Evolutionary conservation across 1,140 invertebrate genomes (phyloP).

Genomic region (Drosophila oshimai): DNA sequence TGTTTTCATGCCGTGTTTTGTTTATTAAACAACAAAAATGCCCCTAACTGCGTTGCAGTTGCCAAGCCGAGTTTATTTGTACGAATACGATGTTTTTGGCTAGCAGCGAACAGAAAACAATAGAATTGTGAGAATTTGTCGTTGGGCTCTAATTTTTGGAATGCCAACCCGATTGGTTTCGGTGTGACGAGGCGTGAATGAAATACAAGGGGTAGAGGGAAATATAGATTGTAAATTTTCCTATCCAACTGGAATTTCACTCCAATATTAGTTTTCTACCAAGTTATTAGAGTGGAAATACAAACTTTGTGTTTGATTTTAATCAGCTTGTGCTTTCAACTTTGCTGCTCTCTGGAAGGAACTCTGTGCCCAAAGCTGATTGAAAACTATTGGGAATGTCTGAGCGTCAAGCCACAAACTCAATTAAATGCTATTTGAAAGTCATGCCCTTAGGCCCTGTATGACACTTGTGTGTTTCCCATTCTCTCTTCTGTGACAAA

Average conservation of each 20-base stretch:
- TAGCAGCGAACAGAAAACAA: conserved; percentile 42
- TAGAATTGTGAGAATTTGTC: conserved; percentile 33
- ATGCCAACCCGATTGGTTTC: conserved; percentile 4
- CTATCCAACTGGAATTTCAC: neutral
- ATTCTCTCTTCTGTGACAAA: neutral
- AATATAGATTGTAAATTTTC: neutral
- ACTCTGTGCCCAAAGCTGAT: conserved; percentile 2
- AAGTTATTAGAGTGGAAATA: conserved; percentile 9
- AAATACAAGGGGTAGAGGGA: neutral
- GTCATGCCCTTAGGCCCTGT: conserved; percentile 52
- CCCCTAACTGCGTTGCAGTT: conserved; percentile 3
- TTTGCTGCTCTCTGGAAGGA: neutral
- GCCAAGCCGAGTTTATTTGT: conserved; percentile 49
- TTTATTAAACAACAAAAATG: conserved; percentile 59
- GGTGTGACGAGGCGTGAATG: conserved; percentile 2
- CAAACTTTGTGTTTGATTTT: neutral
- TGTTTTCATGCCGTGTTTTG: conserved; percentile 17
- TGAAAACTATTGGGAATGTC: conserved; percentile 1
- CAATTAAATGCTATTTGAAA: conserved; percentile 68
- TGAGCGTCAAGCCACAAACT: conserved; percentile 15
- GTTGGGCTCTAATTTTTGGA: conserved; percentile 9
- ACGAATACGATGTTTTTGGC: conserved; percentile 18
- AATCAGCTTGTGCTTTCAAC: conserved; percentile 9
- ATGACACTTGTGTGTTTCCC: conserved; percentile 53
- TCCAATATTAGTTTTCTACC: neutral